Evolutionary conservation across 1,140 invertebrate genomes (phyloP).

Genomic region (Chrysoperla carnea): DNA sequence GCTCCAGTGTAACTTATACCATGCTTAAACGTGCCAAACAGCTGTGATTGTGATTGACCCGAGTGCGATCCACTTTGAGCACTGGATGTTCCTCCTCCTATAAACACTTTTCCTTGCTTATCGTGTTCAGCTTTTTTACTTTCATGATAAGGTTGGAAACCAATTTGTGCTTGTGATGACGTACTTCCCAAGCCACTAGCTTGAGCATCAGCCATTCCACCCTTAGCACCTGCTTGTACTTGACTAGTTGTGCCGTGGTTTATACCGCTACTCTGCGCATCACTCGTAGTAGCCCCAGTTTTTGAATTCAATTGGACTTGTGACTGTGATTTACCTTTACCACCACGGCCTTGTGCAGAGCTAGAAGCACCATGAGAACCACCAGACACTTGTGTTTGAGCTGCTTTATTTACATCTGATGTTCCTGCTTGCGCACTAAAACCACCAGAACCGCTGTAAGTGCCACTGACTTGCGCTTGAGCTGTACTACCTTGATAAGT

Average conservation of each 20-base stretch:
- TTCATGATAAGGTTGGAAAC: slow-evolving; percentile 55
- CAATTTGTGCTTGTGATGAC: slow-evolving; percentile 71
- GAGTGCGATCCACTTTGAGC: slow-evolving; percentile 52
- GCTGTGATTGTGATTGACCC: slow-evolving; percentile 62
- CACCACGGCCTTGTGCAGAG: slow-evolving; percentile 50
- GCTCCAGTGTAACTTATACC: slow-evolving; percentile 64
- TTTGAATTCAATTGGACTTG: slow-evolving; percentile 54
- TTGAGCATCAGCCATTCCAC: slow-evolving; percentile 67
- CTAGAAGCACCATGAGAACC: slow-evolving; percentile 53
- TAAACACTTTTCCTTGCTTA: slow-evolving; percentile 31
- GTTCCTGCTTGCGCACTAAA: slow-evolving; percentile 69
- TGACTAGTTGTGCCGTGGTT: slow-evolving; percentile 56
- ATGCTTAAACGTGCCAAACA: slow-evolving; percentile 56
- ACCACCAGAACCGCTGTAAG: slow-evolving; percentile 51
- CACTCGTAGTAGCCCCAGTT: slow-evolving; percentile 49
- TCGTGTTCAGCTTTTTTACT: slow-evolving; percentile 26
- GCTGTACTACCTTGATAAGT: slow-evolving; percentile 48
- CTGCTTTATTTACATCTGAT: slow-evolving; percentile 50
- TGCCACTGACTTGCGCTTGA: slow-evolving; percentile 62
- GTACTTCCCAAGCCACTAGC: slow-evolving; percentile 64
- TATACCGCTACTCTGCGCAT: slow-evolving; percentile 50
- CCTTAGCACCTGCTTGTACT: slow-evolving; percentile 57
- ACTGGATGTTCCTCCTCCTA: slow-evolving; percentile 54
- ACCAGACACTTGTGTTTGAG: slow-evolving; percentile 52
- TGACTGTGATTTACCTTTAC: slow-evolving; percentile 54